Evolutionary conservation across 2,113 vertebrate species (phyloP), one percentile per base, ranked within the genome.

Genomic region (Gobiocypris rarus): DNA sequence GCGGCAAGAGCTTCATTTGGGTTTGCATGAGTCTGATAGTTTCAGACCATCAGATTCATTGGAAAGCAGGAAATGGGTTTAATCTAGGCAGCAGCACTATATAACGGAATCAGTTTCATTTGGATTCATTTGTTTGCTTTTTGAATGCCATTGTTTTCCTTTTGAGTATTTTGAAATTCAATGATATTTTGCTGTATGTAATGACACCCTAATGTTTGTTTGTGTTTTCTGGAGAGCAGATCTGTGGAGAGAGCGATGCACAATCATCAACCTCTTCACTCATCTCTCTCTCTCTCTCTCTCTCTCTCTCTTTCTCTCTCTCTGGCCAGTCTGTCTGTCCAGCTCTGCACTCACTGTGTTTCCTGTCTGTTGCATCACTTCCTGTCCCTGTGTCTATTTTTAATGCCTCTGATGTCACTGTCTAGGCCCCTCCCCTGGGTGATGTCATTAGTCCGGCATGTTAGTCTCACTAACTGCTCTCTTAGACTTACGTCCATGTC

Each of bases 321-420:
- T 26, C 34, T 75, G n/a, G 26, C 54, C 70, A 63, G 41, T 83
- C 80, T 87, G 75, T 79, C 85, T 89, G 73, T 91, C 84, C 59
- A 45, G 59, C 34, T 31, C 63, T 41, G 65, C 81, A 86, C 84
- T 77, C 75, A 34, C 84, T 83, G 89, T 83, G 91, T 87, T 89
- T 89, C 87, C 86, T 67, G 28, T 75, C 48, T 89, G 85, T 89
- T 70, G 71, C 78, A 82, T 89, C 84, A 90, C 85, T 87, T 88
- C 73, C 78, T 87, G 87, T 90, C 87, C 90, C 56, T 90, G 84
- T 89, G 50, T 89, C 89, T 77, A 17, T 50, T 45, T 84, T 50
- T 56, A 24, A 69, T 41, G 24, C 54, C 50, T 84, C 41, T 56
- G 54, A 78, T 73, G 54, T 86, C 54, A 77, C 69, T 56, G 69